These are phyloP conservation scores for Pogonophryne albipinna DNA, from an alignment of 2,797 vertebrate species.

Conservation along the genomic window DNA sequence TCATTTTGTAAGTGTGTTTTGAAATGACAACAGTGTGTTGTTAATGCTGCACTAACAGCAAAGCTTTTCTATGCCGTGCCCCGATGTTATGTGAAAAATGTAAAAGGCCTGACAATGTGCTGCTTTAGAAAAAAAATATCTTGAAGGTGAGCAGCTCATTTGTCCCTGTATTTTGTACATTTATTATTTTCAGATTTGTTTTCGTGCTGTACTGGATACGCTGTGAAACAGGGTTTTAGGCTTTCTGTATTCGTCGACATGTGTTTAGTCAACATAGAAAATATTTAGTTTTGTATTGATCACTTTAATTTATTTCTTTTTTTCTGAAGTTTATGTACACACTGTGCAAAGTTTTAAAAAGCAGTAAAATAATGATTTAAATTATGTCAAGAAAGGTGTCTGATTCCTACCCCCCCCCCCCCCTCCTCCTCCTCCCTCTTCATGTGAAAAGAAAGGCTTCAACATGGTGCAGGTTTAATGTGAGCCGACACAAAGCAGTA, in stretches of 20 bases:
- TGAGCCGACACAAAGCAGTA: slow-evolving; percentile 70
- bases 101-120: slow-evolving; percentile 73
- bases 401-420: slow-evolving; percentile 58
- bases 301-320: slow-evolving; percentile 98
- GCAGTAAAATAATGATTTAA: slow-evolving; percentile 97
- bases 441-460: slow-evolving; percentile 45
- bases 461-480: slow-evolving; percentile 64
- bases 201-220: slow-evolving; percentile 93
- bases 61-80: slow-evolving; percentile 75
- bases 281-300: slow-evolving; percentile 99
- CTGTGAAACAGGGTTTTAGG: slow-evolving; percentile 94
- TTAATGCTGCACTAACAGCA: slow-evolving; percentile 80
- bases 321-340: slow-evolving; percentile 93
- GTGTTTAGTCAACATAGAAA: slow-evolving; percentile 94
- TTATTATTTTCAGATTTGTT: slow-evolving; percentile 79
- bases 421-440: slow-evolving; percentile 9
- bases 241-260: slow-evolving; percentile 90
- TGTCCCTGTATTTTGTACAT: slow-evolving; percentile 83
- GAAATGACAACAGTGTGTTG: slow-evolving; percentile 77
- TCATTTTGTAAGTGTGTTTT: slow-evolving; percentile 81
- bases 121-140: slow-evolving; percentile 70
- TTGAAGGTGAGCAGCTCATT: slow-evolving; percentile 70
- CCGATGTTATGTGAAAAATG: slow-evolving; percentile 75
- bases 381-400: slow-evolving; percentile 81
- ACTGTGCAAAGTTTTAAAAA: slow-evolving; percentile 93